A percentile compares a stretch with the other conserved stretches of the same genome.
phyloP scores from a whole-genome alignment of 2,113 vertebrate species.

The Electrona antarctica region DNA sequence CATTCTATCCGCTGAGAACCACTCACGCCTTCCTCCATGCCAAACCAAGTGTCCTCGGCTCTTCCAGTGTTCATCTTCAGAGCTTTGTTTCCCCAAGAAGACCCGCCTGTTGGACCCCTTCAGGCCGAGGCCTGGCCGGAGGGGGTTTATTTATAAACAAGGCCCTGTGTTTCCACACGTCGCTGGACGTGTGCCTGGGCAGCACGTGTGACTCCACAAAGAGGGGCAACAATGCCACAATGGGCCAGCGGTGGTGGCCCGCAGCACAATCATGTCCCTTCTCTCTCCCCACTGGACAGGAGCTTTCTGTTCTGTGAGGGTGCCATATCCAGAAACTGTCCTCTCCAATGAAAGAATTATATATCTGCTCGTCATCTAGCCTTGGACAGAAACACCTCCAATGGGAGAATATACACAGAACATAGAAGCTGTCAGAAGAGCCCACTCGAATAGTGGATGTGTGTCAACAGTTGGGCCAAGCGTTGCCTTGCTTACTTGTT shows the following conservation, averaged over 20 bases:
- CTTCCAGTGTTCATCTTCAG: constrained; percentile 51
- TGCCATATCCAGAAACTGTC: constrained; percentile 66
- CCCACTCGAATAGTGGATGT: neutral
- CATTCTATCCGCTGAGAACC: neutral
- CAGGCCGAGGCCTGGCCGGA: constrained; percentile 17
- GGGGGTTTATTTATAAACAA: constrained; percentile 70
- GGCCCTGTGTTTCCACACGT: constrained; percentile 30
- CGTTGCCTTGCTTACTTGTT: too few relatives aligned
- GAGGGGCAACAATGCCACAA: constrained; percentile 59
- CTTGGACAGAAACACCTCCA: constrained; percentile 41
- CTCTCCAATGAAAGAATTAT: constrained; percentile 40
- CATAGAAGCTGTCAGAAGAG: constrained; percentile 60
- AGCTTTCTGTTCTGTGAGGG: constrained; percentile 32
- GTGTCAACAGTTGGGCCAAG: neutral
- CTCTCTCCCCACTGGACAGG: constrained; percentile 8
- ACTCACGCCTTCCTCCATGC: constrained; percentile 44
- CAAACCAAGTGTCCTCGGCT: constrained; percentile 15
- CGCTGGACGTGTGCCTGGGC: constrained; percentile 40
- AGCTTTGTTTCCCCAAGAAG: constrained; percentile 15
- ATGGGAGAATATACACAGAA: neutral
- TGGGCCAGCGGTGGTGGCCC: constrained; percentile 10
- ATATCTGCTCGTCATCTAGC: constrained; percentile 19
- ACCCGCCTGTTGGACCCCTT: constrained; percentile 10
- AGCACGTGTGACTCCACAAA: constrained; percentile 68
- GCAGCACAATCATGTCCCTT: constrained; percentile 35